Percentiles rank a stretch among this genome's conserved stretches.
phyloP scores from a whole-genome alignment of 2,797 vertebrate species.

The Gobionotothen gibberifrons region DNA sequence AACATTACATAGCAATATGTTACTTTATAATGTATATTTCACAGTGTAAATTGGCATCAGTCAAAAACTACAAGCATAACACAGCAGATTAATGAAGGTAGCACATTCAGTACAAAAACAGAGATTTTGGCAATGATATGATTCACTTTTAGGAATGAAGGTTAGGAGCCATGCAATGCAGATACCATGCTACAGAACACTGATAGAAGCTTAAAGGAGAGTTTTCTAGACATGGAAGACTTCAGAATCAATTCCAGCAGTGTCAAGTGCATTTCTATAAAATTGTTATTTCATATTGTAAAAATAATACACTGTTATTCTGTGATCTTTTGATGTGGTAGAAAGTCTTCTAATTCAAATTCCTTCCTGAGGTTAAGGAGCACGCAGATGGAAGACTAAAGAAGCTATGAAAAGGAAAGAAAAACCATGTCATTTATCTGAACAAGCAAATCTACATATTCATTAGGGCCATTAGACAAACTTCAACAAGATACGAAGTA shows the following conservation, averaged over 20 bases:
- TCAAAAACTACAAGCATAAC: conserved; percentile 65
- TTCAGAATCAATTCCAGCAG: conserved; percentile 51
- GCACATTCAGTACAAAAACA: conserved; percentile 59
- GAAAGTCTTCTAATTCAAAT: conserved; percentile 91
- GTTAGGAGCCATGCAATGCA: conserved; percentile 78
- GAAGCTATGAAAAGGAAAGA: conserved; percentile 85
- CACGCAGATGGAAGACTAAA: conserved; percentile 90
- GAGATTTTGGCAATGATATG: conserved; percentile 48
- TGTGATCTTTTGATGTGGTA: conserved; percentile 65
- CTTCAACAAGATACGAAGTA: not conserved
- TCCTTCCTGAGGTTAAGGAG: conserved; percentile 90
- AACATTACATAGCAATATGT: conserved; percentile 52
- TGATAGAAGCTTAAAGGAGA: conserved; percentile 45
- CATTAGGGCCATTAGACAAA: conserved; percentile 21
- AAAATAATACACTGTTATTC: conserved; percentile 74
- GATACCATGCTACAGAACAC: conserved; percentile 68
- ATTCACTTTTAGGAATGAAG: conserved; percentile 40
- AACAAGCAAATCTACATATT: conserved; percentile 24
- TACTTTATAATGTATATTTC: conserved; percentile 61
- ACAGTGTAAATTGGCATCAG: conserved; percentile 75
- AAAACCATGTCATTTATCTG: conserved; percentile 68
- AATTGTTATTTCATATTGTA: conserved; percentile 65
- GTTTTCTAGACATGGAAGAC: conserved; percentile 68
- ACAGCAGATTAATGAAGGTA: conserved; percentile 43
- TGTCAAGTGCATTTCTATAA: conserved; percentile 60